Base-by-base conservation (phyloP, 2,113 vertebrate species). In the Mugil cephalus region DNA sequence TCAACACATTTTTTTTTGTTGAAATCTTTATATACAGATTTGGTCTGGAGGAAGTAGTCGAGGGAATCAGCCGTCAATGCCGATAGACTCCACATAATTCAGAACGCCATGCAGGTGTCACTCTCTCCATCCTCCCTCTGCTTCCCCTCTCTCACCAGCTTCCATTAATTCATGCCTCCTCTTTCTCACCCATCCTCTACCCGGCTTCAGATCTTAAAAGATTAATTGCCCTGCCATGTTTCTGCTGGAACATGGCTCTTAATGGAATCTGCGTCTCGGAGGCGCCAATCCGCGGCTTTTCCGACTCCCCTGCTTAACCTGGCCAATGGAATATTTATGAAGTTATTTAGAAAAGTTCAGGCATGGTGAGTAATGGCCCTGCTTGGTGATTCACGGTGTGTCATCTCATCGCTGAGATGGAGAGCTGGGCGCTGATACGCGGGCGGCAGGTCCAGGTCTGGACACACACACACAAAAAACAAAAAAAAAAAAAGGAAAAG, bases 291-390 rank as follows among this genome's bases (percentile, higher is more conserved):
- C 51, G 35, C 43, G 69, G 70, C 84, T 88, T 82, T 60, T 70
- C 35, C 19, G 53, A 21, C 74, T 74, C 60, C 51, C 61, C 55
- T 60, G 60, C 86, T 85, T 83, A 82, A 84, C 69, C 60, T 7
- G 13, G 70, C 46, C 40, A 65, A 83, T 92, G 65, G 78, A 92
- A 88, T 92, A 92, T 93, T 91, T 89, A 92, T 91, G 71, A 88
- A 84, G 85, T 87, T 83, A 83, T 89, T 85, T 80, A 86, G 83
- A 74, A 73, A 69, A 77, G 80, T 69, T 42, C 72, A 17, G 67
- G 52, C 62, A 9, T n/a, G 38, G 53, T 86, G 87, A 84, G 79
- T 88, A 88, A 88, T 87, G 79, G 77, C 53, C 80, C 79, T 77
- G 52, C 77, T 85, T 86, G 74, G 77, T 88, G 84, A 93, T 89